Evolutionary conservation across 2,113 vertebrate genomes (phyloP), one percentile per base, ranked within the genome.

Genomic region (Mus pahari): DNA sequence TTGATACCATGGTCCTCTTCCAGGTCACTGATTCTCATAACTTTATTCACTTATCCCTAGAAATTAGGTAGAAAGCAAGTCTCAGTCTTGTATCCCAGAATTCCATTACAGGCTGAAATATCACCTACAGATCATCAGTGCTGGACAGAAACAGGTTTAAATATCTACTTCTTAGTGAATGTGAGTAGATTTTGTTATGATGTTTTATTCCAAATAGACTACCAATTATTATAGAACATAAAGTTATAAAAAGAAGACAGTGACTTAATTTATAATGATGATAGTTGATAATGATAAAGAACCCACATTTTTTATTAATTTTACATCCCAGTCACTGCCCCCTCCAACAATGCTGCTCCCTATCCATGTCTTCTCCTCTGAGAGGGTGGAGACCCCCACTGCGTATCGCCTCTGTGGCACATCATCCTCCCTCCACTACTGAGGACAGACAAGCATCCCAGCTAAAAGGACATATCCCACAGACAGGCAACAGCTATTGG

Each of bases 201-300:
- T 82, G 14, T 68, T 96, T 91, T 62, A 84, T 93, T 90, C 50
- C 74, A 26, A 90, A 89, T 48, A 60, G 3, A 50, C 0, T 55
- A 11, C 20, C n/a, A 87, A 86, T 94, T 94, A 66, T 90, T 84
- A 92, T 22, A 20, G 5, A 8, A 88, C 36, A 75, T 73, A 50
- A 94, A 75, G 82, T 89, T 90, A 60, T 94, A 4, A 89, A 1
- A 39, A 96, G 53, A 93, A 93, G 92, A 55, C 92, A 42, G 26
- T n/a, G 75, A 77, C 83, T n/a, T 83, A 71, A 93, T 64, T 93
- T 88, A 71, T 62, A 93, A 92, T 88, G 53, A 89, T 87, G 6
- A n/a, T 92, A 64, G 73, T 62, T 88, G 36, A 91, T 66, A 94
- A 45, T 4, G 3, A 90, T 55, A 91, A 94, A 92, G 39, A 89